Base-by-base conservation (phyloP, 2,113 vertebrate genomes). In the Lagopus leucura region DNA sequence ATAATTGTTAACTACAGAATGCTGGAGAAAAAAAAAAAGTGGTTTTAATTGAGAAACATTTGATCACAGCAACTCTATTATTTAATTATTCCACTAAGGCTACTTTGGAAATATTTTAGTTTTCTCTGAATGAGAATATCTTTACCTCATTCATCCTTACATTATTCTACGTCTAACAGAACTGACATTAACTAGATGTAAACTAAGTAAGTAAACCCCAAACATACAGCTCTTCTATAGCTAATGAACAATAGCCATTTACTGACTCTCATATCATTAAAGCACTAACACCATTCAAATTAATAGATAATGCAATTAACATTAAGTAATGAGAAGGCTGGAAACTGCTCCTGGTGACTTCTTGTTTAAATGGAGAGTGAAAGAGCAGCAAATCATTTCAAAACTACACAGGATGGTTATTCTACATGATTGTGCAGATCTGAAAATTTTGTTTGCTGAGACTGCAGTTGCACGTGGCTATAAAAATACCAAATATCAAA, bases 251-350 rank as follows among this genome's bases (percentile, higher is more conserved):
- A 86, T 66, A 92, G 70, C 50, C 76, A 78, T 95, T 97, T 96
- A 66, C 40, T 36, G 4, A 58, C 58, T 83, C 24, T 83, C 61
- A 58, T 86, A 75, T 78, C 43, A 93, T 88, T 94, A 93, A 84
- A 97, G 58, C 81, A 78, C 52, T 94, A 93, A 77, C 82, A 83
- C 80, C 94, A 91, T 87, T 90, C 92, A 96, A 95, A 96, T 97
- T 95, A 97, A 96, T 88, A 96, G 92, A 95, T 92, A 92, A 34
- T 89, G 63, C 73, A 94, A 91, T 97, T 97, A 91, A 94, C 57
- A 95, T 87, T 91, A 94, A 90, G 66, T 92, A 95, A 60, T 89
- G 52, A 79, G 27, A 75, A 69, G 24, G 27, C 52, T 88, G 88
- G 71, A 96, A 94, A 52, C 71, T 73, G n/a, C 42, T 92, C 18